Base-by-base conservation (phyloP, 2,888 invertebrate genomes). In the Apotomis betuletana region DNA sequence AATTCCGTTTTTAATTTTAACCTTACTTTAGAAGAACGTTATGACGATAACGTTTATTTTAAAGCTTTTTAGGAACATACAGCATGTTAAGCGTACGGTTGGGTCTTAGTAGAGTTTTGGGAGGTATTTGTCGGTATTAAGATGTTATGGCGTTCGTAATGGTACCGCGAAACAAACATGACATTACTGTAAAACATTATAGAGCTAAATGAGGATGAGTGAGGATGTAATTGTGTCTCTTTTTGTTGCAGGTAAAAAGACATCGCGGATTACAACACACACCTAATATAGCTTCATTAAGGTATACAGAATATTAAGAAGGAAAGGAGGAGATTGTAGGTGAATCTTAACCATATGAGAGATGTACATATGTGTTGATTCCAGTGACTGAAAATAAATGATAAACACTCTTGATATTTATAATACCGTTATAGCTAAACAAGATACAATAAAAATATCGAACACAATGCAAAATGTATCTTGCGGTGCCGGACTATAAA, bases 1-100 rank as follows among this genome's bases (percentile, higher is more conserved):
- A 87, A 89, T 86, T 84, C 77, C 80, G 80, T 81, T 83, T 87
- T 90, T 87, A 87, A 87, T 87, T 85, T 87, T 86, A 86, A 83
- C 80, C 80, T 82, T 80, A 77, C 81, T 60, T 60, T 51, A 44
- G 63, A 63, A 57, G 49, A 51, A 46, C 61, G 60, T 44, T 51
- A 38, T 61, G 51, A 57, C 61, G 55, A 38, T 61, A 57, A 57
- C 61, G 55, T 67, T 71, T 38, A 55, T 62, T 60, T 57, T 67
- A 57, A 55, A 52, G 61, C 41, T 41, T 63, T 61, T 58, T 51
- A 65, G 36, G 38, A 65, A 60, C 54, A 13, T 52, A 61, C 10
- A 36, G 38, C 36, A 36, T 62, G 38, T 49, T 44, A 57, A 13
- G 55, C 57, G 36, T 58, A 52, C 13, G 51, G 65, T 67, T 67